phyloP scores from a whole-genome alignment of 2,888 invertebrate genomes.

The Drosophila glabriapex region DNA sequence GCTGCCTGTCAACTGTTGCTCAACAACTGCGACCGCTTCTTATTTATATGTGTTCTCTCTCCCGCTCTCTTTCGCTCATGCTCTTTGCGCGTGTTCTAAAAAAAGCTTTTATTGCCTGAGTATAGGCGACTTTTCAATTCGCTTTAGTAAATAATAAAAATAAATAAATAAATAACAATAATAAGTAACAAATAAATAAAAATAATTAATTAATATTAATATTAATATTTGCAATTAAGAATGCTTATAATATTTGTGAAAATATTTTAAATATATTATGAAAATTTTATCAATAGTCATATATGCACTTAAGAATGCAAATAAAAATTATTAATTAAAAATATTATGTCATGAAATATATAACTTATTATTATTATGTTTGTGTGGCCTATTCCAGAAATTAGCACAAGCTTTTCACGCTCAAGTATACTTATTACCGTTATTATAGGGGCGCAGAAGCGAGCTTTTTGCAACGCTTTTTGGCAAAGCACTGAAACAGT shows the following conservation, averaged over 20 bases:
- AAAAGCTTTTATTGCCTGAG: not conserved
- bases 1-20: constrained; percentile 57
- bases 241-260: not conserved
- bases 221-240: not conserved
- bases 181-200: not conserved
- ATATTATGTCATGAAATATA: not conserved
- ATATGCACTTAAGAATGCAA: not conserved
- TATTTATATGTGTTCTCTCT: constrained; percentile 32
- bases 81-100: constrained; percentile 20
- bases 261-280: too few relatives aligned
- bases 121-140: not conserved
- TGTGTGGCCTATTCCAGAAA: not conserved
- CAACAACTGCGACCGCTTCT: constrained; percentile 7
- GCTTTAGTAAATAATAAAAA: not conserved
- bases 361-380: too few relatives aligned
- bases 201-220: not conserved
- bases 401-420: constrained; percentile 2
- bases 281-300: too few relatives aligned
- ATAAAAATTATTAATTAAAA: not conserved
- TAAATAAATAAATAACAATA: not conserved
- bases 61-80: too few relatives aligned
- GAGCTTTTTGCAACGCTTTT: constrained; percentile 38
- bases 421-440: constrained; percentile 8
- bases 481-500: constrained; percentile 39
- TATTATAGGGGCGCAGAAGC: constrained; percentile 50